Percentiles rank a stretch among this genome's conserved stretches.
These are phyloP conservation scores for Danio aesculapii DNA, from an alignment of 2,797 vertebrate genomes.

Conservation along the genomic window DNA sequence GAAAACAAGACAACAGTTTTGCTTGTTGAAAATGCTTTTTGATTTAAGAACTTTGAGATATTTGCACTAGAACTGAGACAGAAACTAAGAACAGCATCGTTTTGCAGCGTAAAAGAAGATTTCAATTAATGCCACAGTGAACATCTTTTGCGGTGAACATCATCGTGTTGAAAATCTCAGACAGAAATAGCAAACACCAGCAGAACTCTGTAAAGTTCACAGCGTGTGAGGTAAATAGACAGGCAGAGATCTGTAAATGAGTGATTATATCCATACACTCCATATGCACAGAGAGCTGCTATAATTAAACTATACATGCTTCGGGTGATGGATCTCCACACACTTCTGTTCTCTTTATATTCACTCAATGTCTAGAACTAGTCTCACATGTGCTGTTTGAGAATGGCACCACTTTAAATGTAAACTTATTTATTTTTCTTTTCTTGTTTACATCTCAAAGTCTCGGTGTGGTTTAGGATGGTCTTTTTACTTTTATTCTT, in stretches of 20 bases:
- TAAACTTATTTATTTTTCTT: background rate
- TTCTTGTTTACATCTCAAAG: background rate
- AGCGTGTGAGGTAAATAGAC: background rate
- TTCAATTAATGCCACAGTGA: background rate
- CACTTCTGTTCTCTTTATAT: background rate
- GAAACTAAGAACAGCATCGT: no score
- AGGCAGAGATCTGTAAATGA: background rate
- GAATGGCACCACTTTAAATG: background rate
- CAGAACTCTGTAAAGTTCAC: background rate
- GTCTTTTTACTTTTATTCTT: background rate
- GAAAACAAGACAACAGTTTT: no score
- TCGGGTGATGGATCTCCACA: background rate
- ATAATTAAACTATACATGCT: background rate
- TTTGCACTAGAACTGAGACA: no score
- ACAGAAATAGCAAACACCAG: background rate
- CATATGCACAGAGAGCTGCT: background rate
- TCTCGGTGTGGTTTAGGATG: background rate
- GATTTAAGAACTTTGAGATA: no score
- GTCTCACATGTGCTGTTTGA: background rate
- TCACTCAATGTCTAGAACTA: background rate
- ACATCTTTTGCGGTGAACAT: background rate
- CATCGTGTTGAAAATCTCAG: background rate
- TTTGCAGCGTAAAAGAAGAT: background rate
- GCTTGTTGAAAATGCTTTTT: no score
- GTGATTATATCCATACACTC: conserved; percentile 1